Evolutionary conservation across 2,113 vertebrate genomes (phyloP).

Genomic region (Benitochromis conjunctus): DNA sequence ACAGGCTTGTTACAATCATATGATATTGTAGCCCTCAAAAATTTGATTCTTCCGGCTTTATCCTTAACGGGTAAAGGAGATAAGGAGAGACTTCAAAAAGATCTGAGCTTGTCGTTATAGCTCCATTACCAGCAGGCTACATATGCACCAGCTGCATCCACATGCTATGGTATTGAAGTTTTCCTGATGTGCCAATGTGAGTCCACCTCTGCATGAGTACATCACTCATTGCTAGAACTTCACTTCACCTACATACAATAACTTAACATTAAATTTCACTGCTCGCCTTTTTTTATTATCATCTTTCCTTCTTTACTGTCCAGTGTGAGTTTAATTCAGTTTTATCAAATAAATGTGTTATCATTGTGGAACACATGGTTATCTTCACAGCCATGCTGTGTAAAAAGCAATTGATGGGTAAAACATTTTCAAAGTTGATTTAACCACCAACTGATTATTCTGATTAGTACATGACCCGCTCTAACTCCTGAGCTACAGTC

Average conservation of each 20-base stretch:
- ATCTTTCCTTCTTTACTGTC: background rate
- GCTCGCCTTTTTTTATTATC: background rate
- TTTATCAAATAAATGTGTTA: background rate
- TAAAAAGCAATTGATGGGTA: background rate
- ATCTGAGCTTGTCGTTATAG: background rate
- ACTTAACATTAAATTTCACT: background rate
- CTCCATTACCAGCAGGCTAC: background rate
- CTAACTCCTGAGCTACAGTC: background rate
- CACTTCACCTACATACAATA: background rate
- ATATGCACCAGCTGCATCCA: background rate
- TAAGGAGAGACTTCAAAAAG: background rate
- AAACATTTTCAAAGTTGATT: background rate
- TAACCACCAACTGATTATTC: background rate
- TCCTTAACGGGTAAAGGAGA: slow-evolving; percentile 6
- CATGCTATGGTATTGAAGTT: background rate
- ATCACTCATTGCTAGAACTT: background rate
- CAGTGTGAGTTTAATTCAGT: background rate
- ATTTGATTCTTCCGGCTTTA: background rate
- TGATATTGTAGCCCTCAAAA: background rate
- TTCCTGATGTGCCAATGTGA: background rate
- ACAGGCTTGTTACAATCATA: background rate
- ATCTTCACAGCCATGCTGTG: background rate
- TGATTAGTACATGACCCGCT: background rate
- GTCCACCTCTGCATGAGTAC: background rate
- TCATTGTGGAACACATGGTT: background rate